Conservation (phyloP, 2,113 vertebrate species). For the Gasterosteus aculeatus region DNA sequence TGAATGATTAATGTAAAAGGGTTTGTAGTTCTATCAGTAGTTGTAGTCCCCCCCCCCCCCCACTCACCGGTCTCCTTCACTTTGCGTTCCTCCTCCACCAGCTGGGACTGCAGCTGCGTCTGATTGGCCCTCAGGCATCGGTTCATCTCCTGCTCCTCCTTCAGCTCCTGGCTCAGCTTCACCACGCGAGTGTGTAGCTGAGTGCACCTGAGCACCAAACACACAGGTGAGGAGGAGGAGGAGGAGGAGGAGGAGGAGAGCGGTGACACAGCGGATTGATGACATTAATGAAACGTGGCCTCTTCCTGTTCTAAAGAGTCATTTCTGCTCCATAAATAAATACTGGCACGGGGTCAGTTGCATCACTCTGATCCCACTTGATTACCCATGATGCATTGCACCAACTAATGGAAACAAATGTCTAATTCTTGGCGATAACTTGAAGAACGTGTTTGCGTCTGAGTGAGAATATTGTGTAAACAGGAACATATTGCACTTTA, state of each 20-base stretch:
- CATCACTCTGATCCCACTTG: too few relatives aligned
- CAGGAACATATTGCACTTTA: too few relatives aligned
- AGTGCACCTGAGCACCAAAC: conserved; percentile 81
- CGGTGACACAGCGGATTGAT: not conserved
- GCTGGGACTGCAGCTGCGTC: conserved; percentile 87
- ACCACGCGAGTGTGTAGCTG: conserved; percentile 87
- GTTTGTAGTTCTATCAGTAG: too few relatives aligned
- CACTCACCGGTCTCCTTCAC: conserved; percentile 82
- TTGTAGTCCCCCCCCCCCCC: not conserved
- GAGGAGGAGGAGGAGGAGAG: not conserved
- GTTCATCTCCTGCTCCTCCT: conserved; percentile 98
- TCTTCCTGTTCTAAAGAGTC: not conserved
- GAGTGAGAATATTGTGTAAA: not conserved
- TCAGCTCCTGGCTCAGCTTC: conserved; percentile 90
- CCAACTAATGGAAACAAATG: too few relatives aligned
- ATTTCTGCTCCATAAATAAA: too few relatives aligned
- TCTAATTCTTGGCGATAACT: too few relatives aligned
- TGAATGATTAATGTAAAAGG: too few relatives aligned
- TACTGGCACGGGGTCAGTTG: too few relatives aligned
- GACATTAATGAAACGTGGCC: not conserved
- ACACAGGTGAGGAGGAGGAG: not conserved
- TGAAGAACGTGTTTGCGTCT: not conserved
- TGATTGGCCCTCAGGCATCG: conserved; percentile 94
- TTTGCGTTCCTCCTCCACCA: conserved; percentile 89
- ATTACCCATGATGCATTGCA: too few relatives aligned